phyloP scores from a whole-genome alignment of 2,797 vertebrate genomes.

The Neoniphon sammara region DNA sequence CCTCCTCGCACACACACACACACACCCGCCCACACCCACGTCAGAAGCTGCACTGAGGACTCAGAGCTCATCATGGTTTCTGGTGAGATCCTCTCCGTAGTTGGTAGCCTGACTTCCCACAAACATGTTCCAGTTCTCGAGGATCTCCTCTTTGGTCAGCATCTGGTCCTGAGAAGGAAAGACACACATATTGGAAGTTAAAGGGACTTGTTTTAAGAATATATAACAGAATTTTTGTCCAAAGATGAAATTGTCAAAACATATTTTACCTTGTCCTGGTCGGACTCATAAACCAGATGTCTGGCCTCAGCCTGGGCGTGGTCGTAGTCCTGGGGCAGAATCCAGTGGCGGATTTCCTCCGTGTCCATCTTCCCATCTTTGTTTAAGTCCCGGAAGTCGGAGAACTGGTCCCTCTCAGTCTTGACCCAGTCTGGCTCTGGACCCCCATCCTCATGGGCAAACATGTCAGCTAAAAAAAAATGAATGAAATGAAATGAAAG shows the following conservation, averaged over 20 bases:
- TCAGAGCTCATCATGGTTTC: conserved; percentile 96
- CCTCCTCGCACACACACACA: conserved; percentile 4
- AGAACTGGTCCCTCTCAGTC: conserved; percentile 95
- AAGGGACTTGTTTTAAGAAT: not conserved
- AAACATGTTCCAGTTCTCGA: conserved; percentile 99
- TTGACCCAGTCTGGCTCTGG: conserved; percentile 96
- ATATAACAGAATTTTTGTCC: not conserved
- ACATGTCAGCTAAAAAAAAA: conserved; percentile 99
- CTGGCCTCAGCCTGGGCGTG: conserved; percentile 95
- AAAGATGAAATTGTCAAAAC: not conserved
- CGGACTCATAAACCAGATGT: conserved; percentile 95
- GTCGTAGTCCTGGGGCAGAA: conserved; percentile 97
- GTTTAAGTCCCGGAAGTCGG: conserved; percentile 96
- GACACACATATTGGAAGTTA: not conserved
- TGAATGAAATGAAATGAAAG: too few species aligned
- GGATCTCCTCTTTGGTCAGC: conserved; percentile 92
- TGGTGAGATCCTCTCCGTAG: conserved; percentile 97
- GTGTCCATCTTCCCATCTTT: conserved; percentile 97
- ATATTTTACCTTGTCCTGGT: conserved; percentile 90
- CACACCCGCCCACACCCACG: conserved; percentile 5
- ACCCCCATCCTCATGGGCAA: conserved; percentile 92
- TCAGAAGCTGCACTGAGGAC: not conserved
- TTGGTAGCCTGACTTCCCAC: conserved; percentile 99
- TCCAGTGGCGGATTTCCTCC: conserved; percentile 97
- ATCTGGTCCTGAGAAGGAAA: conserved; percentile 86